Conservation (phyloP, 2,797 vertebrate genomes). For the Sphenodon punctatus region DNA sequence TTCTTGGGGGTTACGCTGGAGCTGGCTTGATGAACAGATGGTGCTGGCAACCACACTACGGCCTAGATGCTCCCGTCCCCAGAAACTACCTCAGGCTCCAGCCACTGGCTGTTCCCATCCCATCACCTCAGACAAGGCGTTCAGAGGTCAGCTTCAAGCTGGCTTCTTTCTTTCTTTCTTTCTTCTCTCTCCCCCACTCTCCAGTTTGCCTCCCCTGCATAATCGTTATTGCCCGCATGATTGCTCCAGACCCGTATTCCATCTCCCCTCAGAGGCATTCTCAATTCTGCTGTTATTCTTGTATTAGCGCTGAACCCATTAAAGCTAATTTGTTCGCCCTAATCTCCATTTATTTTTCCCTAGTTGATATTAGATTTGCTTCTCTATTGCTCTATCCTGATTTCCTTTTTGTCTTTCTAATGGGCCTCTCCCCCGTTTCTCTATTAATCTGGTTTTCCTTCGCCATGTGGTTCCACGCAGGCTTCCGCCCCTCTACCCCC, state of each 20-base stretch:
- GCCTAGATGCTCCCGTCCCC: no score
- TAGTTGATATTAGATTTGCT: slow-evolving; percentile 72
- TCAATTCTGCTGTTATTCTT: slow-evolving; percentile 63
- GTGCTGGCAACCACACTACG: no score
- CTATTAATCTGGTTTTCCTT: slow-evolving; percentile 64
- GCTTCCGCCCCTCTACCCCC: slow-evolving; percentile 40
- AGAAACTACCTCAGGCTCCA: no score
- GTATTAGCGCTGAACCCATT: slow-evolving; percentile 70
- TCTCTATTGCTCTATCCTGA: slow-evolving; percentile 66
- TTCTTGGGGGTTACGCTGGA: no score
- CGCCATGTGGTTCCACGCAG: no score
- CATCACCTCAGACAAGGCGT: no score
- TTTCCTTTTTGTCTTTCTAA: slow-evolving; percentile 71
- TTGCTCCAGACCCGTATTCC: slow-evolving; percentile 59
- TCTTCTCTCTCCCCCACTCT: slow-evolving; percentile 47
- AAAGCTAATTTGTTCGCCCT: slow-evolving; percentile 74
- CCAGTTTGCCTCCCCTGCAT: neutral
- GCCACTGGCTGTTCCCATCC: no score
- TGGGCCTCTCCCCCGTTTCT: slow-evolving; percentile 37
- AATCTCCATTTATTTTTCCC: slow-evolving; percentile 76
- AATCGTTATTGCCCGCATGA: slow-evolving; percentile 54
- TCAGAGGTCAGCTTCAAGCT: no score
- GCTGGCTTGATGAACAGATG: no score
- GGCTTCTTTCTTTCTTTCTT: slow-evolving; percentile 74
- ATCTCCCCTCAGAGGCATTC: slow-evolving; percentile 66